Base-by-base conservation (phyloP, 2,113 vertebrate genomes). In the Chamaea fasciata region DNA sequence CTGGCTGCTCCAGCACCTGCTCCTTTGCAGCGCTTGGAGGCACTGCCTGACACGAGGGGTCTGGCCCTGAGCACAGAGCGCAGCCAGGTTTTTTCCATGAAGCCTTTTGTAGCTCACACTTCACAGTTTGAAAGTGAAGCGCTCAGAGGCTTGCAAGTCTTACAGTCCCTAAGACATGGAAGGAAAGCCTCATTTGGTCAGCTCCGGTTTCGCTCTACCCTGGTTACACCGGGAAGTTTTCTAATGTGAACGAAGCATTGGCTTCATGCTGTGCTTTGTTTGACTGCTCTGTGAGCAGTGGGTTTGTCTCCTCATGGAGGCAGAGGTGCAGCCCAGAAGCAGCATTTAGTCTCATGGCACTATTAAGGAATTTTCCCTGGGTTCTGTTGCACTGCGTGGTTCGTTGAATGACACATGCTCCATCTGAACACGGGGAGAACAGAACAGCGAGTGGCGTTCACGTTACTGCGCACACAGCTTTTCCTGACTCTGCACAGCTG, bases 41-140 rank as follows among this genome's bases (percentile, higher is more conserved):
- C 21, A 5, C 50, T 30, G 19, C 6, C 42, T 17, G 15, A 46
- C 17, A 30, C 12, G 1, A 30, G 46, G n/a, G 49, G 0, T 9
- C 59, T 28, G 41, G 15, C 18, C 41, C 46, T 0, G 2, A 62
- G 39, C 13, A 24, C 7, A 28, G 28, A 1, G 1, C 1, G 35
- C 26, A 47, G 35, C 20, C 33, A 10, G 8, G 12, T 18, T 70
- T 44, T 39, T 14, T 5, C 18, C 33, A 7, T 4, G 13, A 50
- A 47, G 50, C 26, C 31, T 27, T 13, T 0, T 5, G 13, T 4
- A 50, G 71, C 6, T 37, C 26, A 7, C 11, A 23, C 10, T 13
- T 30, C 13, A 2, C 30, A 26, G 31, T 7, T 1, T 31, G 19
- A 20, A 70, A 78, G 47, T 5, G 16, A n/a, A n/a, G 33, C 0